Evolutionary conservation across 2,797 vertebrate genomes (phyloP).

Genomic region (Megaceryle alcyon): DNA sequence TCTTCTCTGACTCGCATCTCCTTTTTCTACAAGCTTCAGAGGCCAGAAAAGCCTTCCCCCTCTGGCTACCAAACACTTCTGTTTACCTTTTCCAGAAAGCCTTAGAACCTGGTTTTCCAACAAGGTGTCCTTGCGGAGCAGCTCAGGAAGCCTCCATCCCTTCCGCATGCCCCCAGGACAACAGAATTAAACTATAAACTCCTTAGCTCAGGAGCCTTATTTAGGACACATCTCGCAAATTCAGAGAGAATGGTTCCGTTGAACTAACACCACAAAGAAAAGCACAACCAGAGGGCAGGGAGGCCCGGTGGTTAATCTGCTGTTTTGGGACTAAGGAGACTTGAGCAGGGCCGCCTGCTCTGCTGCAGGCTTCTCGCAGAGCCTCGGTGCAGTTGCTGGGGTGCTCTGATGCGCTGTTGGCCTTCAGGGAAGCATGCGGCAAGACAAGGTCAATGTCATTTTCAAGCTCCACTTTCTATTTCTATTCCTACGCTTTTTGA

Average conservation of each 20-base stretch:
- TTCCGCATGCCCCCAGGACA: neutral
- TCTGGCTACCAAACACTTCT: neutral
- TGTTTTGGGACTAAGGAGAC: neutral
- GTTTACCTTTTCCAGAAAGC: neutral
- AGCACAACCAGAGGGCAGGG: neutral
- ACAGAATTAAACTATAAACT: neutral
- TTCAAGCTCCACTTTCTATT: neutral
- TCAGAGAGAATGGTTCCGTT: neutral
- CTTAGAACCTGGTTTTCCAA: neutral
- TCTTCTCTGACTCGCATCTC: neutral
- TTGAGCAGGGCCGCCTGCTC: neutral
- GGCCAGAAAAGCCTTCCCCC: neutral
- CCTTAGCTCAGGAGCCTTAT: neutral
- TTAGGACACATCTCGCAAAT: neutral
- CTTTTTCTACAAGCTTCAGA: neutral
- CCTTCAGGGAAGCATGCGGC: fast-evolving
- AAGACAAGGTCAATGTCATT: neutral
- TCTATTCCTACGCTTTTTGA: fast-evolving
- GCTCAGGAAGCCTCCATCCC: neutral
- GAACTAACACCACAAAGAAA: neutral
- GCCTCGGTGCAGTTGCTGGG: neutral
- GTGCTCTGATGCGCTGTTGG: neutral
- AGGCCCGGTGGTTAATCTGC: neutral
- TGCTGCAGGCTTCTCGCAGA: neutral
- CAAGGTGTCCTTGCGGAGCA: neutral